Conservation (phyloP, 2,797 vertebrate genomes). For the Micromesistius poutassou region DNA sequence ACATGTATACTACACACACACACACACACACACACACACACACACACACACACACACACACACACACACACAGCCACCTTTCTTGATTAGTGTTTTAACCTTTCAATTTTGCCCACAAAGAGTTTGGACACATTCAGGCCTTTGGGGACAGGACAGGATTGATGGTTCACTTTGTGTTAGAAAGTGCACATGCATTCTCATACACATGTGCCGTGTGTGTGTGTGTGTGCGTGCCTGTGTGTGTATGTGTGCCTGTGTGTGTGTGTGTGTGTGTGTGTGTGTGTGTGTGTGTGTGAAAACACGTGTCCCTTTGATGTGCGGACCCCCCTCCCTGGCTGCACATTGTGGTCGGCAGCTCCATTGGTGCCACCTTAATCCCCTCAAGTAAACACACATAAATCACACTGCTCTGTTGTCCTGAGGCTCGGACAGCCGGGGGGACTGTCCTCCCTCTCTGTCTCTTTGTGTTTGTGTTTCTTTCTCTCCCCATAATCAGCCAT, state of each 20-base stretch:
- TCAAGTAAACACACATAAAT: conserved; percentile 66
- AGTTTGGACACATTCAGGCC: conserved; percentile 21
- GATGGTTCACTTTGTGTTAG: conserved; percentile 37
- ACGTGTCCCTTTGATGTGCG: conserved; percentile 53
- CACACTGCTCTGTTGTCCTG: conserved; percentile 50
- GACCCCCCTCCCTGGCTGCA: conserved; percentile 45
- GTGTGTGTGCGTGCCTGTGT: conserved; percentile 12
- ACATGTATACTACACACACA: background rate
- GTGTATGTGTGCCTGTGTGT: conserved; percentile 3
- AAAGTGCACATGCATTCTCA: background rate
- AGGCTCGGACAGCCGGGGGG: conserved; percentile 37
- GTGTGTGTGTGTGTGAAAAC: conserved; percentile 11
- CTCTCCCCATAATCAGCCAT: background rate
- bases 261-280: conserved; percentile 19
- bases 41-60: background rate
- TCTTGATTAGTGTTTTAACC: conserved; percentile 8
- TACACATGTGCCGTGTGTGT: conserved; percentile 8
- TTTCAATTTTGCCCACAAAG: conserved; percentile 1
- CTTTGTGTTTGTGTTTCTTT: background rate
- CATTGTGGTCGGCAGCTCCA: conserved; percentile 64
- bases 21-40: conserved; percentile 6
- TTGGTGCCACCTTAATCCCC: conserved; percentile 69
- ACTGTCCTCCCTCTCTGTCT: conserved; percentile 11
- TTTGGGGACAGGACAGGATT: conserved; percentile 35
- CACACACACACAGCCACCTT: background rate